Base-by-base conservation (phyloP, 2,888 invertebrate species). In the Patella pellucida region DNA sequence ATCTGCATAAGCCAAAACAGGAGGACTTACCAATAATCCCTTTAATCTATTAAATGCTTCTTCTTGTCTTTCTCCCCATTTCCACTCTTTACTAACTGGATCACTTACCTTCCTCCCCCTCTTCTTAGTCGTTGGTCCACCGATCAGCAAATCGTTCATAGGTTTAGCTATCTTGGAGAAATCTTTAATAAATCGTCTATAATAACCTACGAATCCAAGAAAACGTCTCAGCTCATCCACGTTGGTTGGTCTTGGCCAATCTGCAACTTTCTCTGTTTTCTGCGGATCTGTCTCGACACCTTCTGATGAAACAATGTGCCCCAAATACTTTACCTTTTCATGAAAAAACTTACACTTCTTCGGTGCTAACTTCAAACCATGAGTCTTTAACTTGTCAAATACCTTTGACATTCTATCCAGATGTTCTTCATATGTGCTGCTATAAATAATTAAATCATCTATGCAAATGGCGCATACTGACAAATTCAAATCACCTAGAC, bases 1-100 rank as follows among this genome's bases (percentile, higher is more conserved):
- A 67, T 81, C 74, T 23, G 78, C 81, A 72, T 62, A 80, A 1
- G 73, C 78, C 50, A 81, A 69, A 9, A 79, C 62, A 15, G 81
- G 77, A 19, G 76, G 70, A 11, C 52, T 15, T 11, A 76, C 77
- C 16, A 79, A 69, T 41, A 41, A 41, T 41, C 7, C 1, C 7
- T 41, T 41, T 9, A 41, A 41, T 9, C 9, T 41, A 9, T 27
- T 73, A 69, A 77, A 78, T 15, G 77, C 69, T 16, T 19, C 2
- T 54, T 79, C 73, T n/a, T 77, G 72, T 1, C n/a, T 23, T 15
- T 73, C 68, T 15, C 50, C 71, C 81, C 78, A 81, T 23, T 54
- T 52, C 74, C 72, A 51, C 1, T 75, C 70, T 23, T 19, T 41
- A 51, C 76, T 76, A 16, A 56, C 56, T 27, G 41, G 27, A 23